phyloP scores from a whole-genome alignment of 2,113 vertebrate species.

The Mesoclemmys tuberculata region DNA sequence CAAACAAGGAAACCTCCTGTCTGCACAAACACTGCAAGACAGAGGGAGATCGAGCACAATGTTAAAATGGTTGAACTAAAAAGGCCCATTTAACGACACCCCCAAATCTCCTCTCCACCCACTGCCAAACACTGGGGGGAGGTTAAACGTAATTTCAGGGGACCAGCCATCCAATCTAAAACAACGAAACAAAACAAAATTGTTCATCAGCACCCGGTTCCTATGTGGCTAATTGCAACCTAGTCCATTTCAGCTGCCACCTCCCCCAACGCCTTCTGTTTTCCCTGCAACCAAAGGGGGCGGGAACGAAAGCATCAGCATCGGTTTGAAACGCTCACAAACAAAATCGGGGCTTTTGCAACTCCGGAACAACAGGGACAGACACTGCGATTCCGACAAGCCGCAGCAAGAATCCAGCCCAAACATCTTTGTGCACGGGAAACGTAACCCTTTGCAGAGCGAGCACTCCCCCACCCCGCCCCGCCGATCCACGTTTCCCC shows the following conservation, averaged over 20 bases:
- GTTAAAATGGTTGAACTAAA: slow-evolving; percentile 44
- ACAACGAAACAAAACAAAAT: slow-evolving; percentile 6
- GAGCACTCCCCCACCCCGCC: background rate
- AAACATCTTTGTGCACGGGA: background rate
- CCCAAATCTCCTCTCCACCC: background rate
- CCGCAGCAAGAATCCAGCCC: background rate
- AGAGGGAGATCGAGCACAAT: background rate
- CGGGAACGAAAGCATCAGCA: slow-evolving; percentile 37
- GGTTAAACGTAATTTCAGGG: background rate
- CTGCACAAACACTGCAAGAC: background rate
- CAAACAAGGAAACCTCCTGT: background rate
- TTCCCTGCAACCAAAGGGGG: slow-evolving; percentile 39
- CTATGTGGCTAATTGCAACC: slow-evolving; percentile 27
- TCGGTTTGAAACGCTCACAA: slow-evolving; percentile 40
- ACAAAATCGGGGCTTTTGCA: slow-evolving; percentile 12
- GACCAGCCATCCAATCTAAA: background rate
- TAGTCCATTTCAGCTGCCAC: slow-evolving; percentile 4
- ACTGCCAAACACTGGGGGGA: background rate
- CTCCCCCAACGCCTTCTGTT: background rate
- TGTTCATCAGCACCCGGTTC: background rate
- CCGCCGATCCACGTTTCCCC: background rate
- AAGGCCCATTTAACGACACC: slow-evolving; percentile 1
- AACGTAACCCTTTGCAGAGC: background rate
- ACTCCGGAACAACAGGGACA: background rate
- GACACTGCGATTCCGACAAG: background rate